These are phyloP conservation scores for Falcunculus frontatus DNA, from an alignment of 2,113 vertebrate species.

Conservation along the genomic window DNA sequence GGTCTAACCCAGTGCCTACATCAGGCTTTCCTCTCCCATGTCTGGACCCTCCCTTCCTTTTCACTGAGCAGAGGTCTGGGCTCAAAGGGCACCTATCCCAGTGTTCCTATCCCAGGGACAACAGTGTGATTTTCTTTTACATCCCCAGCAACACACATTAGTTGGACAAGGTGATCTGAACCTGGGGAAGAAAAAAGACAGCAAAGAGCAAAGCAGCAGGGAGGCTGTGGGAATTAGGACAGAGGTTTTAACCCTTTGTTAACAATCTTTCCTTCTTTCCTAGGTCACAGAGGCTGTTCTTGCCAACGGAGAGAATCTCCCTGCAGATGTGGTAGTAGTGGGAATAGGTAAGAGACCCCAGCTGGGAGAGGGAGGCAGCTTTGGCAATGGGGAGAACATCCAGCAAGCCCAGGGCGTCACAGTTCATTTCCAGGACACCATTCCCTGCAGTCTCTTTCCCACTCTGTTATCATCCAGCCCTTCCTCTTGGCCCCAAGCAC, in stretches of 20 bases:
- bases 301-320: slow-evolving; percentile 67
- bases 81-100: background rate
- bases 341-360: slow-evolving; percentile 76
- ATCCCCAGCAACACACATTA: background rate
- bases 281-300: slow-evolving; percentile 81
- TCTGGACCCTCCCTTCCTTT: background rate
- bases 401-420: background rate
- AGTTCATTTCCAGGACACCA: background rate
- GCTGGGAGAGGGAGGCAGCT: background rate
- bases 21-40: background rate
- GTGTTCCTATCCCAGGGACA: background rate
- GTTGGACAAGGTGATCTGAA: slow-evolving; percentile 19
- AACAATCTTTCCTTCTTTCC: background rate
- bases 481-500: background rate
- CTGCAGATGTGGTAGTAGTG: slow-evolving; percentile 79
- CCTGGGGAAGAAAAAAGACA: background rate
- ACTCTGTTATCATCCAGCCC: background rate
- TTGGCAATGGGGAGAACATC: background rate
- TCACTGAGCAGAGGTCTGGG: background rate
- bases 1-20: background rate
- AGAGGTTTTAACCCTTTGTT: background rate
- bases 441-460: background rate
- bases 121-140: background rate
- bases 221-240: slow-evolving; percentile 18
- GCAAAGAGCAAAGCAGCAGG: slow-evolving; percentile 26